phyloP scores from a whole-genome alignment of 2,113 vertebrate species.

The Chaetodon trifascialis region DNA sequence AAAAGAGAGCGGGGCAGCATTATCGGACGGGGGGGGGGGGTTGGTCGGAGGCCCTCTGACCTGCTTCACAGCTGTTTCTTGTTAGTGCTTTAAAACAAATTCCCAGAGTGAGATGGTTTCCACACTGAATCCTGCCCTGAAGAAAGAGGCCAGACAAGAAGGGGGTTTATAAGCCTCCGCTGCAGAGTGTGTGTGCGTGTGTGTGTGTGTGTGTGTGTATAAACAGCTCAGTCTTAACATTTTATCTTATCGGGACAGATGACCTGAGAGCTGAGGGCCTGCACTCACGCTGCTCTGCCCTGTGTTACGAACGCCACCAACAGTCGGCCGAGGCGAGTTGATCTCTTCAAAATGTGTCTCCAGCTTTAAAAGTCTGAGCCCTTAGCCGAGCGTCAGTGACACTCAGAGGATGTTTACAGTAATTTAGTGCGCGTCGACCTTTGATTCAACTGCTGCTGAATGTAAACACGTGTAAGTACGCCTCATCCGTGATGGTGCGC shows the following conservation, averaged over 20 bases:
- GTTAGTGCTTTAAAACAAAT: slow-evolving; percentile 84
- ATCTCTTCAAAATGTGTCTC: slow-evolving; percentile 14
- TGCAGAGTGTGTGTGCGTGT: slow-evolving; percentile 24
- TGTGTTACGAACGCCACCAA: slow-evolving; percentile 42
- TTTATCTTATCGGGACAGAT: slow-evolving; percentile 71
- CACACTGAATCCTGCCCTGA: slow-evolving; percentile 70
- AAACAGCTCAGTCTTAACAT: slow-evolving; percentile 50
- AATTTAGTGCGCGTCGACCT: slow-evolving; percentile 15
- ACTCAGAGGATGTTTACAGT: slow-evolving; percentile 33
- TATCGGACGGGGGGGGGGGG: slow-evolving; percentile 11
- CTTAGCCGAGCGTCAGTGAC: neutral
- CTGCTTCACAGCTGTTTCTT: slow-evolving; percentile 83
- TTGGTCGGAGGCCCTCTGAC: slow-evolving; percentile 51
- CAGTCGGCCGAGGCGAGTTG: slow-evolving; percentile 19
- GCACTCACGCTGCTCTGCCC: slow-evolving; percentile 59
- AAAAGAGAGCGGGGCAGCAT: slow-evolving; percentile 14
- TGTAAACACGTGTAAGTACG: slow-evolving; percentile 12
- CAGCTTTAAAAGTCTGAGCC: slow-evolving; percentile 21
- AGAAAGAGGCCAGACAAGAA: slow-evolving; percentile 67
- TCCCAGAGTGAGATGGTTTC: slow-evolving; percentile 82
- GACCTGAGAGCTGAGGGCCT: slow-evolving; percentile 47
- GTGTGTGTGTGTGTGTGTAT: slow-evolving; percentile 33
- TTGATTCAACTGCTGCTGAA: slow-evolving; percentile 6
- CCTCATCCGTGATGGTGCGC: neutral
- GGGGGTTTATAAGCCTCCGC: slow-evolving; percentile 58